A percentile compares a stretch with the other conserved stretches of the same genome.
Evolutionary conservation across 2,888 invertebrate species (phyloP).

Genomic region (Ganaspis brasiliensis): DNA sequence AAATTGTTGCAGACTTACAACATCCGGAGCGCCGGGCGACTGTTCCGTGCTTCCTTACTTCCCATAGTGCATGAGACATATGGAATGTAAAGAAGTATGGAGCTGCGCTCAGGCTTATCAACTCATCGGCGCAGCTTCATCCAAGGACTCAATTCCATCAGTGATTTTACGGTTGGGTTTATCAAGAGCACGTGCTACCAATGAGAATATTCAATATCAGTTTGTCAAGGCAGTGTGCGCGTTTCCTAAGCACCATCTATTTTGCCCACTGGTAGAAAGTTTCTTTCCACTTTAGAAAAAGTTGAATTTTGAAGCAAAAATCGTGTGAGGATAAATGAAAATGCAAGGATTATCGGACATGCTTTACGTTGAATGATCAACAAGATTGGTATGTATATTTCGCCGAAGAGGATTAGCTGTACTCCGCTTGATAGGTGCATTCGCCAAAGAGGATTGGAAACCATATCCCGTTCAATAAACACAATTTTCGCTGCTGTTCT

Average conservation of each 20-base stretch:
- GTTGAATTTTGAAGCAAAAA: neutral
- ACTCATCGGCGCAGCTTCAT: conserved; percentile 38
- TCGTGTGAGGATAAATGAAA: neutral
- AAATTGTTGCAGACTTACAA: conserved; percentile 16
- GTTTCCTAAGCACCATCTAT: too few relatives aligned
- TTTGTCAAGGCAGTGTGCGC: too few relatives aligned
- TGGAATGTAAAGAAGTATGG: conserved; percentile 99
- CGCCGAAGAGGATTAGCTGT: conserved; percentile 8
- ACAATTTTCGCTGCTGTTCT: neutral
- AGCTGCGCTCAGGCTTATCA: conserved; percentile 82
- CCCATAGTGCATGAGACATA: conserved; percentile 93
- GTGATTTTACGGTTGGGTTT: conserved; percentile 13
- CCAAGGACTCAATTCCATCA: neutral
- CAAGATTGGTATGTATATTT: conserved; percentile 34
- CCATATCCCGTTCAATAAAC: conserved; percentile 10
- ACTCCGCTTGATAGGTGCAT: neutral
- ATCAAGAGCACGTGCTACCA: neutral
- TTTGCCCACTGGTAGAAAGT: too few relatives aligned
- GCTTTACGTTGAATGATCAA: conserved; percentile 23
- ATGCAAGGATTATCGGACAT: conserved; percentile 14
- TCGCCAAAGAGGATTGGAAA: conserved; percentile 15
- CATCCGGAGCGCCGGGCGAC: conserved; percentile 80
- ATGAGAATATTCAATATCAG: too few relatives aligned
- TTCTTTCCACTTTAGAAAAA: neutral
- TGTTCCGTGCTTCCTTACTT: conserved; percentile 98